phyloP scores from a whole-genome alignment of 2,113 vertebrate genomes.

The Petaurus breviceps region DNA sequence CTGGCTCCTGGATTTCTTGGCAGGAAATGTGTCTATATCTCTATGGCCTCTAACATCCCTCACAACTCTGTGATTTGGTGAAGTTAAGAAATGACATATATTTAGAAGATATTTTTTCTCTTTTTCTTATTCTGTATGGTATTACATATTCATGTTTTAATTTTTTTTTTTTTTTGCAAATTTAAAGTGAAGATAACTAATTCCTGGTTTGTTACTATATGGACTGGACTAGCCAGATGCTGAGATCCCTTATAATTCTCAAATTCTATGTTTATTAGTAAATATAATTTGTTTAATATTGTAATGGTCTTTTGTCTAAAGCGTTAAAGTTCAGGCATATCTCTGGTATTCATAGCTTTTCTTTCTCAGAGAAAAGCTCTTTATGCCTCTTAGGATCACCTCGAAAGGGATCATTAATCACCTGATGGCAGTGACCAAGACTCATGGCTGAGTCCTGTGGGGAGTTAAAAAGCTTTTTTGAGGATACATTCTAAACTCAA shows the following conservation, averaged over 20 bases:
- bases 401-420: not conserved
- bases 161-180: no score
- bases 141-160: conserved; percentile 3
- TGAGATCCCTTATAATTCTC: not conserved
- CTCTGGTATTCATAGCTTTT: not conserved
- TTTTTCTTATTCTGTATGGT: conserved; percentile 13
- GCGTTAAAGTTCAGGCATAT: not conserved
- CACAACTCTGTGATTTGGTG: not conserved
- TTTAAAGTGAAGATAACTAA: conserved; percentile 22
- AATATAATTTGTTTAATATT: not conserved
- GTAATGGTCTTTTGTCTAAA: not conserved
- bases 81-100: not conserved
- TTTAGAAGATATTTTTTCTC: not conserved
- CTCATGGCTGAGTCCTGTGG: not conserved
- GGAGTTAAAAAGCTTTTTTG: not conserved
- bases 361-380: not conserved
- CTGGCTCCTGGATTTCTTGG: not conserved
- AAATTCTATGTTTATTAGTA: not conserved
- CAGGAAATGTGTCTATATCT: not conserved
- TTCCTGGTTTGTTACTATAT: not conserved
- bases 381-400: not conserved
- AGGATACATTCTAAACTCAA: not conserved
- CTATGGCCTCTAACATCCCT: not conserved
- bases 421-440: not conserved
- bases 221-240: not conserved